A percentile compares a stretch with the other conserved stretches of the same genome.
Conservation (phyloP, 2,888 invertebrate species). For the Drosophila aldrichi region DNA sequence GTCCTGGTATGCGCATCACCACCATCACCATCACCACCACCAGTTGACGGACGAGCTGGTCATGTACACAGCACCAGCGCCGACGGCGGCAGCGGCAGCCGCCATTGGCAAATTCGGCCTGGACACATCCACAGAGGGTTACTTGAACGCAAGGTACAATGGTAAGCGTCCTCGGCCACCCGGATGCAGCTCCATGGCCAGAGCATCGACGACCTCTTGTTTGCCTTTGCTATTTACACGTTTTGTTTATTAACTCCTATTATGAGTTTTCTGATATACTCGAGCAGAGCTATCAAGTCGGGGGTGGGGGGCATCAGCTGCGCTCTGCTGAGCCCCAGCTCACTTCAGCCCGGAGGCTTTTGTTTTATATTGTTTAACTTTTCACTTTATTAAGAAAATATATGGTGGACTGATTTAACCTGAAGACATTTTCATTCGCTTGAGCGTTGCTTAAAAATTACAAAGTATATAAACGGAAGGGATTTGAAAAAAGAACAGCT, state of each 20-base stretch:
- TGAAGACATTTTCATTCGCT: conserved; percentile 10
- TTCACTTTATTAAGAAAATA: conserved; percentile 49
- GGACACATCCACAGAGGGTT: conserved; percentile 84
- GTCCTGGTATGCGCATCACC: conserved; percentile 81
- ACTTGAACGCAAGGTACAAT: conserved; percentile 85
- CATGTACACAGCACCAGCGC: conserved; percentile 80
- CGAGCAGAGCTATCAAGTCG: neutral
- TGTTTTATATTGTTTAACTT: conserved; percentile 47
- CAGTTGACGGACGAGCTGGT: conserved; percentile 83
- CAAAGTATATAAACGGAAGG: neutral
- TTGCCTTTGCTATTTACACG: conserved; percentile 71
- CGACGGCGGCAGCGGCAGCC: conserved; percentile 65
- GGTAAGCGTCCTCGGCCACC: conserved; percentile 82
- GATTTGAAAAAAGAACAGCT: neutral
- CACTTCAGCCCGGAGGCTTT: conserved; percentile 45
- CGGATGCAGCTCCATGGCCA: conserved; percentile 50
- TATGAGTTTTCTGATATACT: conserved; percentile 63
- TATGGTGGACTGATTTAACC: conserved; percentile 3
- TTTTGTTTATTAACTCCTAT: conserved; percentile 77
- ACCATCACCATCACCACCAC: conserved; percentile 81
- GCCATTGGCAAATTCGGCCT: conserved; percentile 83
- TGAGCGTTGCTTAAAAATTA: neutral
- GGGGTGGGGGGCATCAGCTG: conserved; percentile 15
- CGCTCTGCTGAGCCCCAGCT: neutral
- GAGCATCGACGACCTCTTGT: conserved; percentile 39